A percentile compares a stretch with the other conserved stretches of the same genome.
Evolutionary conservation across 2,888 invertebrate species (phyloP).

Genomic region (Xestia sexstrigata): DNA sequence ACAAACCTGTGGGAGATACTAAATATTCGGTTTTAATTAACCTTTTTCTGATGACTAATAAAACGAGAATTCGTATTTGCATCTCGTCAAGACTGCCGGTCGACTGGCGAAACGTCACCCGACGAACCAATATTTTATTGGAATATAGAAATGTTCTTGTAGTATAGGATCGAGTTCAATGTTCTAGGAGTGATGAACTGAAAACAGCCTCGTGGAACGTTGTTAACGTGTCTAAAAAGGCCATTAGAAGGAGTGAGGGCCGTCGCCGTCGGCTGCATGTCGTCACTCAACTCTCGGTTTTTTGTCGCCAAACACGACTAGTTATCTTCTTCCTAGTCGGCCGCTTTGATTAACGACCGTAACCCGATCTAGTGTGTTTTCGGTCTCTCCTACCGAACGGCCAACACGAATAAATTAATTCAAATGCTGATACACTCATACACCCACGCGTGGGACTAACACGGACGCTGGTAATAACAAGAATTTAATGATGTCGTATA

Average conservation of each 20-base stretch:
- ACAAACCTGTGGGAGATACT: constrained; percentile 70
- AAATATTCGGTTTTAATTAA: constrained; percentile 80
- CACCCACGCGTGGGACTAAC: constrained; percentile 72
- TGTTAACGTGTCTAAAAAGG: constrained; percentile 78
- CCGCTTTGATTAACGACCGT: constrained; percentile 85
- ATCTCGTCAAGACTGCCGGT: constrained; percentile 63
- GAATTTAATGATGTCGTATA: constrained; percentile 77
- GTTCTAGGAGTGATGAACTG: constrained; percentile 69
- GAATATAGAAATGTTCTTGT: constrained; percentile 37
- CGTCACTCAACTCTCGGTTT: constrained; percentile 75
- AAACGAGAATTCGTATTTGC: constrained; percentile 71
- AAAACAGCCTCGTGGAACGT: constrained; percentile 72
- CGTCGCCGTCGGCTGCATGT: constrained; percentile 72
- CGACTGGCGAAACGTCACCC: constrained; percentile 38
- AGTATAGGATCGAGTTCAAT: constrained; percentile 63
- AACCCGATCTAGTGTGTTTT: constrained; percentile 81
- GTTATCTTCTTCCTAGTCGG: constrained; percentile 76
- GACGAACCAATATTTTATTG: constrained; percentile 44
- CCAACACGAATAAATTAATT: constrained; percentile 81
- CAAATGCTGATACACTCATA: constrained; percentile 65
- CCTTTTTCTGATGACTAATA: constrained; percentile 82
- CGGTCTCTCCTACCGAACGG: constrained; percentile 72
- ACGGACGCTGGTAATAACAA: constrained; percentile 75
- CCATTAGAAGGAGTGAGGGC: constrained; percentile 72
- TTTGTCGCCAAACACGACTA: constrained; percentile 77